Conservation (phyloP, 2,888 invertebrate species). For the Eretmocerus hayati region DNA sequence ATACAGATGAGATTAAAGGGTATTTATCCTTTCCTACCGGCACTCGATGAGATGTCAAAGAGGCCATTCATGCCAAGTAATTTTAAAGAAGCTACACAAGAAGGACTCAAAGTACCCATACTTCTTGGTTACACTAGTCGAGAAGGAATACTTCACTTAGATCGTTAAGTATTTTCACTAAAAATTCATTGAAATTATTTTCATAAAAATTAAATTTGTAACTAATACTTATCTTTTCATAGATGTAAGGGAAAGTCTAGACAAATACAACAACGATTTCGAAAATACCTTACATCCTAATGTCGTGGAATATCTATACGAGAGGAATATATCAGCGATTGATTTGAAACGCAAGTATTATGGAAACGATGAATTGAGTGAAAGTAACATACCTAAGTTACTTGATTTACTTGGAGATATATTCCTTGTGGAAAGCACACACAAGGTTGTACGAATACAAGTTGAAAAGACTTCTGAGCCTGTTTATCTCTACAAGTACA, state of each 20-base stretch:
- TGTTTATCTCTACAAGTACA: constrained; percentile 35
- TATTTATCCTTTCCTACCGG: neutral
- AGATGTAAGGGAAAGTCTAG: neutral
- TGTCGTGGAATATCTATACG: neutral
- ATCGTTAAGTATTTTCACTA: neutral
- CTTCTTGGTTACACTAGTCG: neutral
- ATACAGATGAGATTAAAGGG: too few relatives aligned
- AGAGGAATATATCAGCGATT: constrained; percentile 18
- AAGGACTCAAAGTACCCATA: neutral
- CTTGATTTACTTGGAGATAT: constrained; percentile 26
- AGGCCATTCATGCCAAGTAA: neutral
- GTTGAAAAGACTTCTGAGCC: constrained; percentile 16
- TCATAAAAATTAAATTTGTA: too few relatives aligned
- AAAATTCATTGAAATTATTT: neutral
- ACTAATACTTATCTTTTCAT: neutral
- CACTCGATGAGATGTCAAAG: neutral
- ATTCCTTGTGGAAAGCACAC: constrained; percentile 27
- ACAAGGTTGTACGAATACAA: constrained; percentile 28
- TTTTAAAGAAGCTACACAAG: neutral
- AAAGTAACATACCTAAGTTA: constrained; percentile 12
- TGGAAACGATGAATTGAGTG: constrained; percentile 21
- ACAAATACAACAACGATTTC: neutral
- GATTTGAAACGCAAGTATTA: constrained; percentile 32
- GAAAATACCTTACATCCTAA: neutral
- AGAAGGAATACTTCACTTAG: neutral